Percentiles rank a stretch among this genome's conserved stretches.
These are phyloP conservation scores for Cotesia typhae DNA, from an alignment of 1,140 invertebrate species.

Conservation along the genomic window DNA sequence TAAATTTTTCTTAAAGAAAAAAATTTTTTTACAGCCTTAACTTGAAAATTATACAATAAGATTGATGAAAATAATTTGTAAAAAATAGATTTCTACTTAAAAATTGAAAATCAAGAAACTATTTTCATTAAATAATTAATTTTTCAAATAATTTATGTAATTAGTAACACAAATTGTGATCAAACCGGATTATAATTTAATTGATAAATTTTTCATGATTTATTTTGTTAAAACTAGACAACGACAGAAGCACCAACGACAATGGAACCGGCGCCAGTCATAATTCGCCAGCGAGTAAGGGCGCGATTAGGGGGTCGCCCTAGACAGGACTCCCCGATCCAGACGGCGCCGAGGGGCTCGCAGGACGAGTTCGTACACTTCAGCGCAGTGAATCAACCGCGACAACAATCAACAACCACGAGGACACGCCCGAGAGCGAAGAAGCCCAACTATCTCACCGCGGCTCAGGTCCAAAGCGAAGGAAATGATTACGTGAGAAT, in stretches of 20 bases:
- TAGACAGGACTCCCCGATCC: slow-evolving; percentile 54
- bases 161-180: too few relatives aligned
- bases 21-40: too few relatives aligned
- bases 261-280: slow-evolving; percentile 46
- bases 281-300: slow-evolving; percentile 56
- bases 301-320: slow-evolving; percentile 47
- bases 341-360: slow-evolving; percentile 52
- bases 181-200: background rate
- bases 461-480: slow-evolving; percentile 55
- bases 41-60: too few relatives aligned
- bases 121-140: too few relatives aligned
- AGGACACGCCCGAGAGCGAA: slow-evolving; percentile 45
- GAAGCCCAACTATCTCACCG: slow-evolving; percentile 42
- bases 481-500: slow-evolving; percentile 60
- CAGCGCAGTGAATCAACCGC: slow-evolving; percentile 54
- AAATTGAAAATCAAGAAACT: too few relatives aligned
- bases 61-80: too few relatives aligned
- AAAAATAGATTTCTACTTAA: too few relatives aligned
- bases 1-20: too few relatives aligned
- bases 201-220: slow-evolving; percentile 25
- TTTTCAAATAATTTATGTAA: too few relatives aligned
- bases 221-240: slow-evolving; percentile 22
- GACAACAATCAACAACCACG: slow-evolving; percentile 15
- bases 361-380: slow-evolving; percentile 63
- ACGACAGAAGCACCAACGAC: slow-evolving; percentile 41